These are phyloP conservation scores for Aphidius colemani DNA, from an alignment of 2,888 invertebrate genomes.

Conservation along the genomic window DNA sequence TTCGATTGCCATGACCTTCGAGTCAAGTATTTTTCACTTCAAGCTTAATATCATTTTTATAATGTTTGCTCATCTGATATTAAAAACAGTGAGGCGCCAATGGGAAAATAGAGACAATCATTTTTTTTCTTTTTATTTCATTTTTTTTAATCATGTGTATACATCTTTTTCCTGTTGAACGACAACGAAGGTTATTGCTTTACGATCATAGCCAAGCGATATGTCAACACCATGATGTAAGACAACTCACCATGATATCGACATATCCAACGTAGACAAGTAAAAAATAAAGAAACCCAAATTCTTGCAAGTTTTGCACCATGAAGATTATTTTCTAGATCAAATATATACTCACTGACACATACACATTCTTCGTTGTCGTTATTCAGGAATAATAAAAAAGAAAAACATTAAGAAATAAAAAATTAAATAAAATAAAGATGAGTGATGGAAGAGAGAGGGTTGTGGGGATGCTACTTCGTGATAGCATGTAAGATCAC, in stretches of 20 bases:
- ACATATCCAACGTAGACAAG: slow-evolving; percentile 3
- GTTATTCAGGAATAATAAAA: neutral
- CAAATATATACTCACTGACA: neutral
- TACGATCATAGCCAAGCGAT: slow-evolving; percentile 33
- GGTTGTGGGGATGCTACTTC: too few species aligned
- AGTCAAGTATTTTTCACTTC: neutral
- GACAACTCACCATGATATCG: slow-evolving; percentile 36
- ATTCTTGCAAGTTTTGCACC: neutral
- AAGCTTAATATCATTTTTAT: too few species aligned
- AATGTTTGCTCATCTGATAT: too few species aligned
- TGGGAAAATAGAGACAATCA: too few species aligned
- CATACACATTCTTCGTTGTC: neutral
- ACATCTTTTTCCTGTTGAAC: slow-evolving; percentile 12
- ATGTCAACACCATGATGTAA: slow-evolving; percentile 33
- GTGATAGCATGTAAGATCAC: too few species aligned
- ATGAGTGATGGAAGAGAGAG: too few species aligned
- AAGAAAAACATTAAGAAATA: neutral
- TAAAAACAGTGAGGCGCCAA: too few species aligned
- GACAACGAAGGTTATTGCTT: slow-evolving; percentile 8
- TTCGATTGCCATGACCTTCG: slow-evolving; percentile 15
- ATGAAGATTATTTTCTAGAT: neutral
- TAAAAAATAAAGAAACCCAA: neutral
- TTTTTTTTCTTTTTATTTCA: too few species aligned
- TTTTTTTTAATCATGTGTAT: slow-evolving; percentile 12
- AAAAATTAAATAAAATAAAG: too few species aligned